Percentiles rank a stretch among this genome's conserved stretches.
phyloP scores from a whole-genome alignment of 2,888 invertebrate genomes.

The Blastobasis lacticolella region DNA sequence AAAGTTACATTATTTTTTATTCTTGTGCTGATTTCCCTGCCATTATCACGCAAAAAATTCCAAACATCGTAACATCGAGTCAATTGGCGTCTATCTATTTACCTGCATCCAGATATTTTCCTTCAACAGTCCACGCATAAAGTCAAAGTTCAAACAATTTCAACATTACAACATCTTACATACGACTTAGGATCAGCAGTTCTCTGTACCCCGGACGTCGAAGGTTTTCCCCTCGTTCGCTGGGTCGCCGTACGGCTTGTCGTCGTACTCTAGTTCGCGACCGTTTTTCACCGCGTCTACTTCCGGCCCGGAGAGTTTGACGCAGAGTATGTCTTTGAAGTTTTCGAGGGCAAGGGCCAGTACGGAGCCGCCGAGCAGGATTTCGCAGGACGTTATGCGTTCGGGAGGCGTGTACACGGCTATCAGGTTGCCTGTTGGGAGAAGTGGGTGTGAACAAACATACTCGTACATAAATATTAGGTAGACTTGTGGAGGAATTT shows the following conservation, averaged over 20 bases:
- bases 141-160: too few relatives aligned
- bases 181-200: conserved; percentile 39
- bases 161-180: too few relatives aligned
- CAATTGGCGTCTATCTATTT: too few relatives aligned
- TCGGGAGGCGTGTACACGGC: conserved; percentile 86
- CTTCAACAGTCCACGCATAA: too few relatives aligned
- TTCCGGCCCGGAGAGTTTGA: conserved; percentile 69
- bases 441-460: too few relatives aligned
- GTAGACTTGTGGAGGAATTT: too few relatives aligned
- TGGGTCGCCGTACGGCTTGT: conserved; percentile 57
- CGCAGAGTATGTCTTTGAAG: conserved; percentile 76
- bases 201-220: conserved; percentile 65
- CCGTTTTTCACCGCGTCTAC: conserved; percentile 49
- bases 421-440: conserved; percentile 79
- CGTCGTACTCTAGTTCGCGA: conserved; percentile 68
- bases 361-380: conserved; percentile 81
- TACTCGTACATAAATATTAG: too few relatives aligned
- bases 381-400: conserved; percentile 83
- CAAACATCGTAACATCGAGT: too few relatives aligned
- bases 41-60: too few relatives aligned
- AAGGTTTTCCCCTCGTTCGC: conserved; percentile 57
- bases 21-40: too few relatives aligned
- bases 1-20: too few relatives aligned
- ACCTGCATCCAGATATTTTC: too few relatives aligned
- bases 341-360: conserved; percentile 82